Percentiles rank a stretch among this genome's conserved stretches.
Conservation (phyloP, 2,113 vertebrate genomes). For the Chlamydotis undulata region DNA sequence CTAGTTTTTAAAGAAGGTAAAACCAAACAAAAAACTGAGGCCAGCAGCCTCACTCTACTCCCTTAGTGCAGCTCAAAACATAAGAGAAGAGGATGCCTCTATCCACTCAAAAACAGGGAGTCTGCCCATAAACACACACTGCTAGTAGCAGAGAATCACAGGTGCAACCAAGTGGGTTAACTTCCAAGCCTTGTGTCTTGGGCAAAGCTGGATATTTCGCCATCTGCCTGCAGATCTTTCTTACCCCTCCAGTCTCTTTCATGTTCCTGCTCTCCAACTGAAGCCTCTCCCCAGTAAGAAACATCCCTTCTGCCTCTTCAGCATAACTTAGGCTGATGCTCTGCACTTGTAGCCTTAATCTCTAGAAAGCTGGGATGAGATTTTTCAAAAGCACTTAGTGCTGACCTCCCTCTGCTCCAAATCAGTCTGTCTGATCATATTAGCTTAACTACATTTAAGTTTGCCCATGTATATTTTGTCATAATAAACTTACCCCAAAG, state of each 20-base stretch:
- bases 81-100: neutral
- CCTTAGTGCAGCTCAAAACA: neutral
- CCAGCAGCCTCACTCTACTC: neutral
- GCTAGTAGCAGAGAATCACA: neutral
- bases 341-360: neutral
- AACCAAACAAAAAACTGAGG: neutral
- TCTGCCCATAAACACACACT: neutral
- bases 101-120: neutral
- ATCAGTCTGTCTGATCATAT: constrained; percentile 60
- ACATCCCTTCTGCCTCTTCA: neutral
- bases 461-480: constrained; percentile 18
- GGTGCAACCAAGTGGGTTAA: neutral
- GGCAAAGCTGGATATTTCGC: neutral
- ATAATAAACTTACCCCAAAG: constrained; percentile 48
- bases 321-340: neutral
- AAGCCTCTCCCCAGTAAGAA: neutral
- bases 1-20: neutral
- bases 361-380: constrained; percentile 21
- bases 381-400: constrained; percentile 53
- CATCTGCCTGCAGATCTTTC: neutral
- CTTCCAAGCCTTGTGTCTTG: neutral
- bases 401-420: constrained; percentile 58
- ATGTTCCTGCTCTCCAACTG: neutral
- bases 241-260: neutral
- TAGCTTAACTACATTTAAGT: constrained; percentile 45